phyloP scores from a whole-genome alignment of 2,797 vertebrate genomes.

The Enteromius afrohamiltoni region DNA sequence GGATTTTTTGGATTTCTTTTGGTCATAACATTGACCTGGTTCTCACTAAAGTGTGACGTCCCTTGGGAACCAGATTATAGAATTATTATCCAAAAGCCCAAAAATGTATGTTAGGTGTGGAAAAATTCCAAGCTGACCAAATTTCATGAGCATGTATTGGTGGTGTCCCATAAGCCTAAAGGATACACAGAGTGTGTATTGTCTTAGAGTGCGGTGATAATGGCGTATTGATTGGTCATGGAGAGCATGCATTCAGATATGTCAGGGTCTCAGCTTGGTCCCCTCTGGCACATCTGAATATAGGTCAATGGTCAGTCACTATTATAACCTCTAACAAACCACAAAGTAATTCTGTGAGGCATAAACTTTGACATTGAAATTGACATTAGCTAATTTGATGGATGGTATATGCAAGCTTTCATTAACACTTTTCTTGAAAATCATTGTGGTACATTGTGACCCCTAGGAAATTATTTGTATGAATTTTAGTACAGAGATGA shows the following conservation, averaged over 20 bases:
- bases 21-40: conserved; percentile 34
- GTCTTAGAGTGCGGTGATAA: conserved; percentile 52
- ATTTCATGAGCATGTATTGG: neutral
- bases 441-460: neutral
- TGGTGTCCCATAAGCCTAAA: conserved; percentile 16
- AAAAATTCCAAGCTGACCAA: conserved; percentile 9
- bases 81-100: neutral
- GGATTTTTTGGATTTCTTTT: conserved; percentile 25
- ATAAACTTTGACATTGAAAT: conserved; percentile 16
- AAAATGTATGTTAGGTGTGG: neutral
- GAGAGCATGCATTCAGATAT: conserved; percentile 38
- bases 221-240: conserved; percentile 63
- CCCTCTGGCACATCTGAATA: conserved; percentile 39
- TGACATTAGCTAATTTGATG: conserved; percentile 21
- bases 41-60: conserved; percentile 41
- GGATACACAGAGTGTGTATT: conserved; percentile 26
- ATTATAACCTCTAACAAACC: conserved; percentile 51
- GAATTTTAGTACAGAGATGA: neutral
- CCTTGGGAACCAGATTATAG: conserved; percentile 27
- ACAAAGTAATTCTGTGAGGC: conserved; percentile 32
- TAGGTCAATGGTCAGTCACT: conserved; percentile 48
- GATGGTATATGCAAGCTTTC: neutral
- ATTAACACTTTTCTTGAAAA: neutral
- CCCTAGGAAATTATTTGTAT: neutral
- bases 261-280: conserved; percentile 35